A percentile compares a stretch with the other conserved stretches of the same genome.
These are phyloP conservation scores for Drosophila suboccidentalis DNA, from an alignment of 2,888 invertebrate genomes.

Conservation along the genomic window DNA sequence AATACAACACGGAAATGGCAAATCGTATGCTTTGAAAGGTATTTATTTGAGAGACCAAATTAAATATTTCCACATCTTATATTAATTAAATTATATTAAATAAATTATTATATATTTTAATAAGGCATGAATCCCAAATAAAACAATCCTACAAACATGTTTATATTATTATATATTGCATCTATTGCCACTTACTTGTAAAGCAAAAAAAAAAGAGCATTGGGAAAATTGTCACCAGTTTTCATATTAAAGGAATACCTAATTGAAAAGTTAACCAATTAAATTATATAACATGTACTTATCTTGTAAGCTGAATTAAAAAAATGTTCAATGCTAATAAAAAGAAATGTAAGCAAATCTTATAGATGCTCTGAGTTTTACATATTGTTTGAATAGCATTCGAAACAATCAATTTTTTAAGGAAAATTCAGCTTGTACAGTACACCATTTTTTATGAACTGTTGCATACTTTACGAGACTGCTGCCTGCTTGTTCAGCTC, in stretches of 20 bases:
- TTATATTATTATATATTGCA: not conserved
- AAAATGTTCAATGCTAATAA: not conserved
- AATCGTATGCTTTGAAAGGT: not conserved
- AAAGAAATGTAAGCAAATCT: not conserved
- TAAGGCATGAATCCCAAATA: not conserved
- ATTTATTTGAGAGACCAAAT: not conserved
- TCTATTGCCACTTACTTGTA: not conserved
- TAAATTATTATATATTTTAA: not conserved
- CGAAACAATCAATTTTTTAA: constrained; percentile 29
- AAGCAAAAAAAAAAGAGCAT: not conserved
- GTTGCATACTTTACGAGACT: constrained; percentile 68
- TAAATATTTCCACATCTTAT: not conserved
- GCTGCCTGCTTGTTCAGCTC: constrained; percentile 24
- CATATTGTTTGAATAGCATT: not conserved
- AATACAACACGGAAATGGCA: not conserved
- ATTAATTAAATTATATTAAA: too few species aligned
- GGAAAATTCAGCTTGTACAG: constrained; percentile 11
- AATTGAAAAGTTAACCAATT: not conserved
- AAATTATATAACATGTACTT: not conserved
- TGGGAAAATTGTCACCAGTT: constrained; percentile 10
- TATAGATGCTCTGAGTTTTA: not conserved
- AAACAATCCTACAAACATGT: too few species aligned
- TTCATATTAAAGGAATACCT: not conserved
- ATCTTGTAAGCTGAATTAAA: not conserved
- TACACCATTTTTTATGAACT: constrained; percentile 60